Base-by-base conservation (phyloP, 2,888 invertebrate species). In the Laspeyria flexula region DNA sequence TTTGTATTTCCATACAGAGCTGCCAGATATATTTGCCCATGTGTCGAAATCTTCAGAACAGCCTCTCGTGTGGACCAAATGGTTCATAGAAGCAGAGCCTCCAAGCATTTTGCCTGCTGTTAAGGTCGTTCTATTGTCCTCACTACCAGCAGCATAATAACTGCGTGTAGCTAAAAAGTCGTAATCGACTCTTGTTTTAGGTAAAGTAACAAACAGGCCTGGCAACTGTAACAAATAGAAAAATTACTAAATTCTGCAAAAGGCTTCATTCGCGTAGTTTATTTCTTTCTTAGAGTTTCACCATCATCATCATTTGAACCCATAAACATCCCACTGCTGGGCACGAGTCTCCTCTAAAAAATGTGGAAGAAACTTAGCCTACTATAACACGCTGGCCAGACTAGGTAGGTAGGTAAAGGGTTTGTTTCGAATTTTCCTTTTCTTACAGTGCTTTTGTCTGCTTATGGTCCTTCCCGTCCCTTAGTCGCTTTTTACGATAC, bases 51-150 rank as follows among this genome's bases (percentile, higher is more conserved):
- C 55, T 1, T 7, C 10, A 1, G 11, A 0, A 0, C 0, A 0
- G 1, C 62, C 62, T 34, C 62, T 47, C 7, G 0, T 0, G 0
- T 46, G 30, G n/a, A 63, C 1, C 0, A 55, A 33, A 38, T 63
- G 59, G 13, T 62, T 55, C 7, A 63, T 25, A n/a, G 59, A 41
- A 35, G 7, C 47, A 15, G 42, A 47, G 4, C 62, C 62, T 15
- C 62, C 62, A 4, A 63, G 31, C 50, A 49, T 55, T 25, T 52
- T 59, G 0, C 62, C 62, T 0, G 62, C 48, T 13, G 55, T 59
- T 35, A 63, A 9, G 18, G 12, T 55, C 1, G 31, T 31, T 1
- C 13, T 6, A 6, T 11, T 4, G 10, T 4, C 29, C n/a, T 29
- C n/a, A 1, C 29, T 11, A 3, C 3, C n/a, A 3, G 29, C 29